phyloP scores from a whole-genome alignment of 37 sponge, comb jelly and placozoan genomes.

The Bolinopsis microptera region DNA sequence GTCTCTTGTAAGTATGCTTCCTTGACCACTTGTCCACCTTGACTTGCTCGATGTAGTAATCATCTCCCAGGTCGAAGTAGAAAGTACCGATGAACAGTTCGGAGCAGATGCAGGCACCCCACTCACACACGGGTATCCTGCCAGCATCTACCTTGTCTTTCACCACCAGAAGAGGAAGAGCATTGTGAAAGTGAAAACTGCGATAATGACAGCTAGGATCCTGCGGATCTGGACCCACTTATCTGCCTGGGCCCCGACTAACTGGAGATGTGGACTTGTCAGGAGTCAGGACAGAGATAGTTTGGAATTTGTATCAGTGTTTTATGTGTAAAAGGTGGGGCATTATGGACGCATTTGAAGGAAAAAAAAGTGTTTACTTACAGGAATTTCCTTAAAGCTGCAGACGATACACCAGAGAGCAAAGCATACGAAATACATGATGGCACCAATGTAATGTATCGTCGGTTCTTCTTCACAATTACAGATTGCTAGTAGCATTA shows the following conservation, averaged over 20 bases:
- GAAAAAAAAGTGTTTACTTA: neutral
- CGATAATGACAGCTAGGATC: slow-evolving; percentile 35
- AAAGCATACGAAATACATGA: slow-evolving; percentile 21
- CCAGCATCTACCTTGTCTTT: slow-evolving; percentile 9
- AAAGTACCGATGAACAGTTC: slow-evolving; percentile 50
- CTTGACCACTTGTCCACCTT: neutral
- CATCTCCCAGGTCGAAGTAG: slow-evolving; percentile 43
- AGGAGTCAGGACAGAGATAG: neutral
- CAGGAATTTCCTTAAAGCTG: slow-evolving; percentile 59
- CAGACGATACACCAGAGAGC: slow-evolving; percentile 61
- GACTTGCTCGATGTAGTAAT: slow-evolving; percentile 55
- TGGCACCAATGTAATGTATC: slow-evolving; percentile 45
- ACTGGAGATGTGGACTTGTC: neutral
- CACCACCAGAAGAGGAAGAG: neutral
- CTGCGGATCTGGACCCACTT: neutral
- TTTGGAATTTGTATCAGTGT: too few species aligned
- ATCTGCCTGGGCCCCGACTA: neutral
- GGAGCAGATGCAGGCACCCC: slow-evolving; percentile 30
- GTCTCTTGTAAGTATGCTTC: neutral
- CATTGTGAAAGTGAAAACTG: slow-evolving; percentile 12
- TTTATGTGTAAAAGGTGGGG: too few species aligned
- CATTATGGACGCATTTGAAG: too few species aligned
- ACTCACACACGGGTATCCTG: slow-evolving; percentile 56
- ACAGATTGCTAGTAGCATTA: slow-evolving; percentile 50
- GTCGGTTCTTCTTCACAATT: slow-evolving; percentile 64